Evolutionary conservation across 2,888 invertebrate species (phyloP).

Genomic region (Yponomeuta evonymella): DNA sequence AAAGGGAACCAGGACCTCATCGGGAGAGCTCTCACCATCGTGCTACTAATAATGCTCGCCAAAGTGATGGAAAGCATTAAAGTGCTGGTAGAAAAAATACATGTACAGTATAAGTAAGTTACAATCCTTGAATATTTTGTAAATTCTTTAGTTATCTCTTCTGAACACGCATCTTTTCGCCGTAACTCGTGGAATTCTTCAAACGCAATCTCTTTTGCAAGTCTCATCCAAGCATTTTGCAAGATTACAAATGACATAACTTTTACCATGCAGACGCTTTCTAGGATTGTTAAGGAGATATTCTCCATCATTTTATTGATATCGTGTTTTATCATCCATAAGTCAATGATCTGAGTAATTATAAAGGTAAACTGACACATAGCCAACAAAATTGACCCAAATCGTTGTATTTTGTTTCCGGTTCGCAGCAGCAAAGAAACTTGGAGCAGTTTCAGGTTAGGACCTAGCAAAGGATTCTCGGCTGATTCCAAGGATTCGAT

Average conservation of each 20-base stretch:
- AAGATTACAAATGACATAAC: background rate
- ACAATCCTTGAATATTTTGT: conserved; percentile 42
- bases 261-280: background rate
- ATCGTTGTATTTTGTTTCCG: background rate
- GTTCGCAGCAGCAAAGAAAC: background rate
- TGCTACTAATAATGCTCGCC: conserved; percentile 35
- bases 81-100: conserved; percentile 37
- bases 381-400: background rate
- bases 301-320: background rate
- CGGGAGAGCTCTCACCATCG: conserved; percentile 45
- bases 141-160: conserved; percentile 34
- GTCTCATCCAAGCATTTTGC: conserved; percentile 28
- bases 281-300: background rate
- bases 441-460: background rate
- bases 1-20: conserved; percentile 57
- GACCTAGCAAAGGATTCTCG: background rate
- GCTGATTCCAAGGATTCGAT: background rate
- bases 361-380: background rate
- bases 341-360: background rate
- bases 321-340: background rate
- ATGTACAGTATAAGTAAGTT: conserved; percentile 43
- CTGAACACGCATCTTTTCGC: conserved; percentile 25
- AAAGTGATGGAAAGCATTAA: conserved; percentile 38
- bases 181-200: conserved; percentile 37
- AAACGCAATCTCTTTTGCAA: conserved; percentile 32